phyloP scores from a whole-genome alignment of 2,113 vertebrate genomes.

The Nicator chloris region DNA sequence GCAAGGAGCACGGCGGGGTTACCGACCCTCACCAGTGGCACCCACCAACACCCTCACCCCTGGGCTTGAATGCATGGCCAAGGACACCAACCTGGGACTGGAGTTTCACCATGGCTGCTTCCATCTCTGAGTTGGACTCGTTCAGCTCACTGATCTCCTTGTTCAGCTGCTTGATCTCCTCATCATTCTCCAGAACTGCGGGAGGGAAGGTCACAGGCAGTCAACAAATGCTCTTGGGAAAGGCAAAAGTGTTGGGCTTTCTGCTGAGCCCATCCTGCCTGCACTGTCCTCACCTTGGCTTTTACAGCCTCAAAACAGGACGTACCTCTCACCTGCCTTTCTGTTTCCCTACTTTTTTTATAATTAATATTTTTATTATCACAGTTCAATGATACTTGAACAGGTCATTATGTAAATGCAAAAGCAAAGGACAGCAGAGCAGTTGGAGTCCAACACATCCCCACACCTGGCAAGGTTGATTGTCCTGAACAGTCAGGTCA shows the following conservation, averaged over 20 bases:
- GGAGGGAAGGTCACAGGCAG: background rate
- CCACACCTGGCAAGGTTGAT: background rate
- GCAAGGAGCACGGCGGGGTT: background rate
- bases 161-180: slow-evolving; percentile 97
- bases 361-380: background rate
- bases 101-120: slow-evolving; percentile 94
- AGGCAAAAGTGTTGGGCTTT: background rate
- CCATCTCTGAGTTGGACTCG: slow-evolving; percentile 97
- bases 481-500: background rate
- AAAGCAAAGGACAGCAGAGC: background rate
- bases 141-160: slow-evolving; percentile 97
- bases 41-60: background rate
- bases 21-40: background rate
- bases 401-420: background rate
- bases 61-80: rapidly evolving
- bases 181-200: slow-evolving; percentile 93
- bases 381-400: background rate
- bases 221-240: background rate
- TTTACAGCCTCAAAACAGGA: background rate
- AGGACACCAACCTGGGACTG: slow-evolving; percentile 89
- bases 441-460: background rate
- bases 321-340: background rate
- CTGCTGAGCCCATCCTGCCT: background rate
- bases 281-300: background rate
- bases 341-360: background rate